Base-by-base conservation (phyloP, 64 coral and sea anemone genomes). In the Exaiptasia diaphana region DNA sequence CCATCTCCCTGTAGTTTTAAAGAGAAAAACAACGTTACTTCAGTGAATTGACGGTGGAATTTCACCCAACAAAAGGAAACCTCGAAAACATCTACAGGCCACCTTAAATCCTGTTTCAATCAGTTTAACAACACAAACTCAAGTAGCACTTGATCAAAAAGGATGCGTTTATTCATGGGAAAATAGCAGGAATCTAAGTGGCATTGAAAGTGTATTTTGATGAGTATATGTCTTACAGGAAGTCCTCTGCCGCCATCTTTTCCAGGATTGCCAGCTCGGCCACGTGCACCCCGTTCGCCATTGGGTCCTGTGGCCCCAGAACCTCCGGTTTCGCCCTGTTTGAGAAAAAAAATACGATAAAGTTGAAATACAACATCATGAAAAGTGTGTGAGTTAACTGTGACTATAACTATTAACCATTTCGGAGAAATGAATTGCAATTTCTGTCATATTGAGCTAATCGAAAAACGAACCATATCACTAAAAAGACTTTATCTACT, bases 231-330 rank as follows among this genome's bases (percentile, higher is more conserved):
- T 26, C 44, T 73, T 73, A 73, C 69, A 5, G 69, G 41, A 28
- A 48, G 17, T 25, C 69, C 69, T 43, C 23, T 1, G 14, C 22
- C 21, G 0, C 69, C 69, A 73, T 73, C 69, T 4, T 25, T 23
- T 45, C 69, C 69, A 38, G 69, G 29, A 41, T 0, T 22, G 20
- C 69, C 69, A 48, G 38, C n/a, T 49, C 69, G 69, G 20, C 69
- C 69, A 41, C 69, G 69, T 42, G 38, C 39, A 73, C 69, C 69
- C 38, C 10, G 69, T 49, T 73, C 69, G 40, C 69, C 69, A 14
- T 15, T 0, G 21, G 31, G 69, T 8, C 69, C 69, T 22, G n/a
- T 27, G 20, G 30, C 69, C 6, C 69, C 69, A 18, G 61, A 35
- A 20, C 32, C 61, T 35, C 61, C 61, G 33, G 28, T 38, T 15